A percentile compares a stretch with the other conserved stretches of the same genome.
These are phyloP conservation scores for Sicus ferrugineus DNA, from an alignment of 2,888 invertebrate genomes.

Conservation along the genomic window DNA sequence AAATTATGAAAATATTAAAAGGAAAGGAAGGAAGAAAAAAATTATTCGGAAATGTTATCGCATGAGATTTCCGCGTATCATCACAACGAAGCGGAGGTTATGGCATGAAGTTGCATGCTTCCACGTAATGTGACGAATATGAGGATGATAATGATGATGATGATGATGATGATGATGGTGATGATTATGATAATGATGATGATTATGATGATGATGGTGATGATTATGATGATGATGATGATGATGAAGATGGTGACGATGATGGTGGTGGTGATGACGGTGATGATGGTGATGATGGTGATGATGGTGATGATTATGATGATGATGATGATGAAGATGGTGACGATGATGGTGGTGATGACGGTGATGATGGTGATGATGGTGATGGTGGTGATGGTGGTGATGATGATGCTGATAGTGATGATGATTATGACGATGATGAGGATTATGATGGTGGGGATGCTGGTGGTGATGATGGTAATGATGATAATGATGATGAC, in stretches of 20 bases:
- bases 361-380: not conserved
- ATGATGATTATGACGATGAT: no score
- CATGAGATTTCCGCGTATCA: constrained; percentile 10
- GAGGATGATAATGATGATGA: no score
- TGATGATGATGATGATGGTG: no score
- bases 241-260: not conserved
- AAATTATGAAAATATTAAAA: not conserved
- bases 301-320: not conserved
- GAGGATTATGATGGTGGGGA: no score
- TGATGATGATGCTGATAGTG: no score
- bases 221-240: not conserved
- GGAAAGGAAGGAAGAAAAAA: not conserved
- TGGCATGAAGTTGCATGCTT: not conserved
- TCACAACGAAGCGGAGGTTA: not conserved
- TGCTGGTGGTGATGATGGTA: no score
- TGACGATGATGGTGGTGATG: not conserved
- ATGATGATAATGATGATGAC: no score
- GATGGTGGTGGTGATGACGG: not conserved
- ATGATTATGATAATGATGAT: no score
- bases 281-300: not conserved
- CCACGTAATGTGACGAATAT: no score
- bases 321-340: not conserved
- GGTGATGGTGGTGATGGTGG: no score
- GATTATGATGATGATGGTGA: not conserved
- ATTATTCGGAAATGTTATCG: constrained; percentile 1